Evolutionary conservation across 2,888 invertebrate species (phyloP).

Genomic region (Drosophila lacicola): DNA sequence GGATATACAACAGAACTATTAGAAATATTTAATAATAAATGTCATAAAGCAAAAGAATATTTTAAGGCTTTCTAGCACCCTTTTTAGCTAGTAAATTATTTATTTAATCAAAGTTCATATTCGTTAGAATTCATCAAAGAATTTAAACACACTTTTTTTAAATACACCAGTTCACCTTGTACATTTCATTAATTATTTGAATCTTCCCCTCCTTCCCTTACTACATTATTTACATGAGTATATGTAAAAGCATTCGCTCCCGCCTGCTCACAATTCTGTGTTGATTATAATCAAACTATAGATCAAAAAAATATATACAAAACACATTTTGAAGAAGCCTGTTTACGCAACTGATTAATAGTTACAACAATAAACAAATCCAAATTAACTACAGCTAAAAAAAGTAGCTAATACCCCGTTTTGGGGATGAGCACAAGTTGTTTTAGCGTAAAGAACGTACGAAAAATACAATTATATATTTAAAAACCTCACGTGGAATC

Average conservation of each 20-base stretch:
- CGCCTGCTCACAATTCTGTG: not conserved
- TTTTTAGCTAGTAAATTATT: not conserved
- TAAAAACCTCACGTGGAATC: not conserved
- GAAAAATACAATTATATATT: not conserved
- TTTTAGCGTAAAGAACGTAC: not conserved
- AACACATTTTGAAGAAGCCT: constrained; percentile 24
- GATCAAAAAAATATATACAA: not conserved
- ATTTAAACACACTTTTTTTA: not conserved
- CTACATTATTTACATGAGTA: not conserved
- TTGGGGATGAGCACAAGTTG: not conserved
- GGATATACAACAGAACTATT: too few species aligned
- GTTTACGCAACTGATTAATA: constrained; percentile 45
- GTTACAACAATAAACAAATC: constrained; percentile 25
- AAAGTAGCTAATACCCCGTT: constrained; percentile 6
- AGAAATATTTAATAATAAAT: not conserved
- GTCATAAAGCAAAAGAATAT: not conserved
- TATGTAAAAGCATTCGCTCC: not conserved
- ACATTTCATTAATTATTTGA: constrained; percentile 30
- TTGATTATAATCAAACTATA: not conserved
- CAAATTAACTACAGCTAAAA: not conserved
- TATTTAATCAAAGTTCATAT: not conserved
- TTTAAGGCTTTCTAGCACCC: not conserved
- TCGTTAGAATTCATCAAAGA: constrained; percentile 2
- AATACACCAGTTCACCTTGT: constrained; percentile 40
- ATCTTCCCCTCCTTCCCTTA: constrained; percentile 8